A percentile compares a stretch with the other conserved stretches of the same genome.
Conservation (phyloP, 2,797 vertebrate species). For the Oceanodroma leucorhoa region DNA sequence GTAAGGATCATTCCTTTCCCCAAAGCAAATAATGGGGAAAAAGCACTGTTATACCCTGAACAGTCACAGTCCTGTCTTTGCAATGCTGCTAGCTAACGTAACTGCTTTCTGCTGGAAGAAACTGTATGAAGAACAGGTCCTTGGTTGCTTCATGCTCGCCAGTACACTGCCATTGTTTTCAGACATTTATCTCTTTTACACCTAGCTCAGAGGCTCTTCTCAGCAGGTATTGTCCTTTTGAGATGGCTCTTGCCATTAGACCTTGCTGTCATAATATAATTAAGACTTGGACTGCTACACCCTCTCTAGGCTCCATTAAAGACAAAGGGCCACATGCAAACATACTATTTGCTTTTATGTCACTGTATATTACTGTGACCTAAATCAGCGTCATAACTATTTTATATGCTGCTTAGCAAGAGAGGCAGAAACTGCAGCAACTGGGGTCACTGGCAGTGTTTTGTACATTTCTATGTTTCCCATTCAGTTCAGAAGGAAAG, state of each 20-base stretch:
- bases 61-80: neutral
- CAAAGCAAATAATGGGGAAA: neutral
- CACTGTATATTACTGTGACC: neutral
- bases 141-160: neutral
- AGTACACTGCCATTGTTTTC: neutral
- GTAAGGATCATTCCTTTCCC: neutral
- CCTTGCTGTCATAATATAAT: neutral
- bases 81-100: neutral
- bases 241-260: neutral
- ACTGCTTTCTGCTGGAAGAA: neutral
- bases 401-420: neutral
- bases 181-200: neutral
- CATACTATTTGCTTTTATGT: neutral
- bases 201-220: neutral
- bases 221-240: neutral
- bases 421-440: neutral
- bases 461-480: neutral
- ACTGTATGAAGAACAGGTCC: neutral
- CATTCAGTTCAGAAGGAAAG: neutral
- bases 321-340: neutral
- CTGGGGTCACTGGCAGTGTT: neutral
- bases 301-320: neutral
- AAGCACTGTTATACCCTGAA: neutral
- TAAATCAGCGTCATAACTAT: neutral
- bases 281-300: neutral